These are phyloP conservation scores for Myotis planiceps DNA, from an alignment of 2,797 vertebrate species.

Conservation along the genomic window DNA sequence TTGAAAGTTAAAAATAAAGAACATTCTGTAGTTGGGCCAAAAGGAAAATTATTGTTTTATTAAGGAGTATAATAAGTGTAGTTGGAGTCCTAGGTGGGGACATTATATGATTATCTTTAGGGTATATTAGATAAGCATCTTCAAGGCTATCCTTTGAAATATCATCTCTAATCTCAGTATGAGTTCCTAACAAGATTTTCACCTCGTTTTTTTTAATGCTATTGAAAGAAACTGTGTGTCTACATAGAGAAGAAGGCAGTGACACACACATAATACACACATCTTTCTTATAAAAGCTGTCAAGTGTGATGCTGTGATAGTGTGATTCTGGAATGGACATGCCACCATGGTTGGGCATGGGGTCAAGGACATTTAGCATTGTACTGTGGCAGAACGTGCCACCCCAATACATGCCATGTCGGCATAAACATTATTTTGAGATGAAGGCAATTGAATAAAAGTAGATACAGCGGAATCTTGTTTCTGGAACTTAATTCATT, in stretches of 20 bases:
- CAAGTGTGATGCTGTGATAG: background rate
- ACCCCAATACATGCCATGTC: background rate
- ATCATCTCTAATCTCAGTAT: conserved; percentile 76
- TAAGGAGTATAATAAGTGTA: conserved; percentile 76
- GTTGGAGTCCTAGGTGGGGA: conserved; percentile 75
- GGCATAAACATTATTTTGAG: background rate
- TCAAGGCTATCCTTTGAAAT: conserved; percentile 78
- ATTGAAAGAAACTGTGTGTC: conserved; percentile 33
- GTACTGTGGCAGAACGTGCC: rapidly evolving
- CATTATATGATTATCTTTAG: conserved; percentile 80
- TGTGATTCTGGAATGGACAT: background rate
- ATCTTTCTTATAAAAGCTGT: conserved; percentile 44
- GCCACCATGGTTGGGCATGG: background rate
- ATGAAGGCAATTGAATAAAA: background rate
- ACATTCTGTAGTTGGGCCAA: conserved; percentile 67
- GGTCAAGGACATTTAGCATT: background rate
- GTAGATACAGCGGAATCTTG: too few species aligned
- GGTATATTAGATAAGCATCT: conserved; percentile 82
- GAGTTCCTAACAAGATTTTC: conserved; percentile 80
- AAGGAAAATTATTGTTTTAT: conserved; percentile 78
- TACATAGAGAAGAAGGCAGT: background rate
- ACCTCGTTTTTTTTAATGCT: conserved; percentile 54
- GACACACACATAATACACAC: background rate
- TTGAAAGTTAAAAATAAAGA: conserved; percentile 70
- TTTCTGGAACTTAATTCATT: too few species aligned